A percentile compares a stretch with the other conserved stretches of the same genome.
Evolutionary conservation across 2,888 invertebrate genomes (phyloP).

Genomic region (Lydus trimaculatus): DNA sequence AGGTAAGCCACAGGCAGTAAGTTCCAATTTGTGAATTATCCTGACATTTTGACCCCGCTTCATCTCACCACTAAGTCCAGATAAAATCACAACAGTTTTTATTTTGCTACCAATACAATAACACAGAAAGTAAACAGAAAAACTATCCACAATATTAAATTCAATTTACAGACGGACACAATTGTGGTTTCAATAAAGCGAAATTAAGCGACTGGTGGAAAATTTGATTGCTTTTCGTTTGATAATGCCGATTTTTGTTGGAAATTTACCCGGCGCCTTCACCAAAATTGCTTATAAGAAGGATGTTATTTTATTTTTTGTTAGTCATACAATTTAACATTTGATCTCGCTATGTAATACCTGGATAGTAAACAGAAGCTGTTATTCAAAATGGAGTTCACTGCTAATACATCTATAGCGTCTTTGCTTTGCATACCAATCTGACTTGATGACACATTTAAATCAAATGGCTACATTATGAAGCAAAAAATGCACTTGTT

Average conservation of each 20-base stretch:
- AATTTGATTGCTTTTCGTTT: background rate
- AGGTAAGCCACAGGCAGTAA: constrained; percentile 45
- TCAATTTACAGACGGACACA: background rate
- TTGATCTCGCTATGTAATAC: constrained; percentile 7
- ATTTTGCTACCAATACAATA: constrained; percentile 10
- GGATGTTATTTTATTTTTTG: background rate
- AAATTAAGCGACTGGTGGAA: background rate
- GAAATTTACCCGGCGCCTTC: constrained; percentile 18
- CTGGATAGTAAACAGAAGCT: constrained; percentile 27
- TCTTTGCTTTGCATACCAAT: constrained; percentile 39
- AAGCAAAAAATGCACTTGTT: too few relatives aligned
- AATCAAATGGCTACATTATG: too few relatives aligned
- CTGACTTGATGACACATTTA: constrained; percentile 25
- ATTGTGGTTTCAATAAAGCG: background rate
- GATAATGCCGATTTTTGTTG: background rate
- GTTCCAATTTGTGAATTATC: constrained; percentile 50
- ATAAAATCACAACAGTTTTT: constrained; percentile 27
- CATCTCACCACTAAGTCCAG: constrained; percentile 12
- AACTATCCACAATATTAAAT: background rate
- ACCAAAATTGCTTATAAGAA: constrained; percentile 8
- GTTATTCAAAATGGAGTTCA: constrained; percentile 38
- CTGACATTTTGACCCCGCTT: constrained; percentile 32
- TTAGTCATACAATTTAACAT: constrained; percentile 4
- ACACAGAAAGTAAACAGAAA: background rate
- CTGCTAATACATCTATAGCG: constrained; percentile 35